A percentile compares a stretch with the other conserved stretches of the same genome.
Conservation (phyloP, 30 jellyfish, hydroid and myxozoan genomes). For the Cassiopea xamachana region DNA sequence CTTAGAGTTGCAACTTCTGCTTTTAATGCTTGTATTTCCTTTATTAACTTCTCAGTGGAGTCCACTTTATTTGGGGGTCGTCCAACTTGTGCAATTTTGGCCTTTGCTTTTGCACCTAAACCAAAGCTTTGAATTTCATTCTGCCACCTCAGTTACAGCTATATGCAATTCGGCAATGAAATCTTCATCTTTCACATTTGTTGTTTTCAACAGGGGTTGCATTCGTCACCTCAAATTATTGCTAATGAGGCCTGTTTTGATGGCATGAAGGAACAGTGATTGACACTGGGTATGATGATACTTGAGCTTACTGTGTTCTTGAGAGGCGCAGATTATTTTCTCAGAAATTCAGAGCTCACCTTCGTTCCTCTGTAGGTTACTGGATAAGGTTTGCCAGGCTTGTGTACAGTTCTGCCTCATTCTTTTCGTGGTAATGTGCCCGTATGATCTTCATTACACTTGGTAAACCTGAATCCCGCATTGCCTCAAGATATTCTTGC, state of each 20-base stretch:
- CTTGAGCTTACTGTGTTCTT: slow-evolving; percentile 26
- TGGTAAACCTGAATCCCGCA: slow-evolving; percentile 2
- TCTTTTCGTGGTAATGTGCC: slow-evolving; percentile 34
- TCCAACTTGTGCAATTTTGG: slow-evolving; percentile 22
- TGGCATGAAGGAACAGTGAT: slow-evolving; percentile 50
- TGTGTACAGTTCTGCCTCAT: background rate
- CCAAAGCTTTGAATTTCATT: slow-evolving; percentile 23
- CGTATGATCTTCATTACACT: slow-evolving; percentile 22
- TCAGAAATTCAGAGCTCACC: slow-evolving; percentile 15
- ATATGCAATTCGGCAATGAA: slow-evolving; percentile 9
- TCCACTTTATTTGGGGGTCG: slow-evolving; percentile 9
- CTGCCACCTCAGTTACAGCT: slow-evolving; percentile 51
- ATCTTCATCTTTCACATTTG: slow-evolving; percentile 15
- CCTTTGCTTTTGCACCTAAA: slow-evolving; percentile 17
- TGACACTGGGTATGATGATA: slow-evolving; percentile 32
- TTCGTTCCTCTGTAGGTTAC: slow-evolving; percentile 12
- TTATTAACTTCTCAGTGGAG: slow-evolving; percentile 10
- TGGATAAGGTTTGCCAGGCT: slow-evolving; percentile 25
- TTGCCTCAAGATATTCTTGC: slow-evolving; percentile 33
- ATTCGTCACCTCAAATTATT: slow-evolving; percentile 26
- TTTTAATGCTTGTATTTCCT: slow-evolving; percentile 19
- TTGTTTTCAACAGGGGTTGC: slow-evolving; percentile 26
- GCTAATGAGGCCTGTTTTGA: slow-evolving; percentile 33
- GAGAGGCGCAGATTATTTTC: background rate
- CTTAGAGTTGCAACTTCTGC: slow-evolving; percentile 13